Conservation (phyloP, 2,888 invertebrate species). For the Patella caerulea region DNA sequence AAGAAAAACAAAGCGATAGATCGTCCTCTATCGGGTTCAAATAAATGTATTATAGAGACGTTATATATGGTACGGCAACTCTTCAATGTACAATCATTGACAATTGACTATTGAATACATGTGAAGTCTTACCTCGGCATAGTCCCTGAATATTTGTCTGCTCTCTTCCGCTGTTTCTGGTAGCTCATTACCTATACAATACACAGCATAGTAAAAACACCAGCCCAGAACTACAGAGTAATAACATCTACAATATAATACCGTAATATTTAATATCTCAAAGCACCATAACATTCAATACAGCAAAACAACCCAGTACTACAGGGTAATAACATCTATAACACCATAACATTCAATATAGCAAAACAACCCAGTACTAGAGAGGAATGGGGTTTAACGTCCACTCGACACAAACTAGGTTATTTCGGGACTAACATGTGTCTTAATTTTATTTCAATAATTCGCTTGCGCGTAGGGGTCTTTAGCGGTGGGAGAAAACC, state of each 20-base stretch:
- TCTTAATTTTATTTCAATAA: too few species aligned
- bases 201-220: conserved; percentile 65
- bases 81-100: too few species aligned
- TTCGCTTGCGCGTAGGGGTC: too few species aligned
- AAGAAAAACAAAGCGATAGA: too few species aligned
- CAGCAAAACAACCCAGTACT: conserved; percentile 56
- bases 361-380: conserved; percentile 62
- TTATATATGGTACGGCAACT: too few species aligned
- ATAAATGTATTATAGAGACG: too few species aligned
- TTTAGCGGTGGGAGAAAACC: too few species aligned
- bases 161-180: conserved; percentile 50
- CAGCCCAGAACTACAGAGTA: conserved; percentile 67
- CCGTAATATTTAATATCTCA: not conserved
- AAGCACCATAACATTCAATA: too few species aligned
- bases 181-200: conserved; percentile 53
- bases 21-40: too few species aligned
- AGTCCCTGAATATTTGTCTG: conserved; percentile 54
- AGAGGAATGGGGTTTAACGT: conserved; percentile 35
- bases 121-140: conserved; percentile 48
- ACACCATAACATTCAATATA: not conserved
- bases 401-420: too few species aligned
- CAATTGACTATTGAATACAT: too few species aligned
- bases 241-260: conserved; percentile 52
- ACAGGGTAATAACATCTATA: conserved; percentile 65
- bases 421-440: too few species aligned